These are phyloP conservation scores for Gymnocheta viridis DNA, from an alignment of 2,888 invertebrate species.

Conservation along the genomic window DNA sequence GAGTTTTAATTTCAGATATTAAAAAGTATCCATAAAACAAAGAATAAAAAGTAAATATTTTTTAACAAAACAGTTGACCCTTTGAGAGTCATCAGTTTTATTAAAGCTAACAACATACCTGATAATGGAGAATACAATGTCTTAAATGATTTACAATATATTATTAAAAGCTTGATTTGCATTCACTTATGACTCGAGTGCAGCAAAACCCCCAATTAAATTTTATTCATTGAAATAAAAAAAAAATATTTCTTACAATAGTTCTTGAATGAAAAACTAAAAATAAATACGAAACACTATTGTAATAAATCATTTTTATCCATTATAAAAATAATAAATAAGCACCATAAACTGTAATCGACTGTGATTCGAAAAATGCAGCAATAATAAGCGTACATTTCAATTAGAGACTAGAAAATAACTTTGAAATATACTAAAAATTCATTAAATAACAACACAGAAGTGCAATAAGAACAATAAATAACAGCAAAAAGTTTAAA, in stretches of 20 bases:
- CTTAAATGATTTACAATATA: too few species aligned
- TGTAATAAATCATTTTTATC: constrained; percentile 26
- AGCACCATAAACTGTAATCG: constrained; percentile 62
- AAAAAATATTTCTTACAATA: not conserved
- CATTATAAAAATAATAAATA: not conserved
- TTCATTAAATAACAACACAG: constrained; percentile 45
- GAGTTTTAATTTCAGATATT: too few species aligned
- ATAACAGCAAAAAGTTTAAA: constrained; percentile 40
- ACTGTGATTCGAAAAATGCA: constrained; percentile 68
- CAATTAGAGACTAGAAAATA: constrained; percentile 44
- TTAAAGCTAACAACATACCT: too few species aligned
- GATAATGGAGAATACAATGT: too few species aligned
- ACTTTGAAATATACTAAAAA: constrained; percentile 34
- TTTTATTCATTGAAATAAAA: not conserved
- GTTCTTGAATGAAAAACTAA: not conserved
- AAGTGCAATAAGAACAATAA: not conserved
- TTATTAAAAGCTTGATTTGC: not conserved
- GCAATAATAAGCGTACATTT: constrained; percentile 20
- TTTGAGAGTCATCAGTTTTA: too few species aligned
- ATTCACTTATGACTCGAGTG: not conserved
- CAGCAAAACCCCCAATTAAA: not conserved
- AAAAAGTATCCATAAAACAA: too few species aligned
- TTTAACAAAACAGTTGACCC: too few species aligned
- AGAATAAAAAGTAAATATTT: too few species aligned
- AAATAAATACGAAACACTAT: not conserved